Evolutionary conservation across 2,797 vertebrate genomes (phyloP).

Genomic region (Schizothorax lantsangensis): DNA sequence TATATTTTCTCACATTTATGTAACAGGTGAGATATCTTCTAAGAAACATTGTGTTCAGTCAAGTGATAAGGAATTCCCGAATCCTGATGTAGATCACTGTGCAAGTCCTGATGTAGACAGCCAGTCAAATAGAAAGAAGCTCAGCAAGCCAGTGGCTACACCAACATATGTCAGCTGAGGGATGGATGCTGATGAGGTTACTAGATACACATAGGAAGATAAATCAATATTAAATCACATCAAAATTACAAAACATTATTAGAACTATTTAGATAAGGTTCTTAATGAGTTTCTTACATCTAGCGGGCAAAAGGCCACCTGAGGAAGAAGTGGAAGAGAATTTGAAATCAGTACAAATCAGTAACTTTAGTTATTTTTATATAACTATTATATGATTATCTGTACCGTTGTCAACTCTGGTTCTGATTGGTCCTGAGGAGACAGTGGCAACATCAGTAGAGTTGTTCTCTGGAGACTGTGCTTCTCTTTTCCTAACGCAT

Average conservation of each 20-base stretch:
- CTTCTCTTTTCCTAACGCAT: conserved; percentile 64
- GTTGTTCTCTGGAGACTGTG: not conserved
- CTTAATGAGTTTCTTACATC: conserved; percentile 7
- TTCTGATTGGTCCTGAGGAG: conserved; percentile 66
- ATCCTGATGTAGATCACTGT: conserved; percentile 15
- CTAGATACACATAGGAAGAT: conserved; percentile 1
- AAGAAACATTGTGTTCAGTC: not conserved
- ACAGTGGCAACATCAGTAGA: conserved; percentile 61
- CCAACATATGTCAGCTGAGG: conserved; percentile 7
- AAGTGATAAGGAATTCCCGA: not conserved
- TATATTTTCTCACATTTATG: not conserved
- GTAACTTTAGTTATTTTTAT: not conserved
- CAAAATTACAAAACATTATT: not conserved
- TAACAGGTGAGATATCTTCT: not conserved
- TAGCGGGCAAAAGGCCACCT: not conserved
- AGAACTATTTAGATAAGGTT: not conserved
- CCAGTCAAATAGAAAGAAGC: conserved; percentile 34
- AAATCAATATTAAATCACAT: not conserved
- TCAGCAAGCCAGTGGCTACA: conserved; percentile 16
- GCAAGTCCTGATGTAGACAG: conserved; percentile 8
- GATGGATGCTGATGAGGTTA: conserved; percentile 2
- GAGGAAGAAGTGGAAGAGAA: not conserved
- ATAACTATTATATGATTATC: not conserved
- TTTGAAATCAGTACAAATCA: not conserved
- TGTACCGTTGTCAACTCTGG: conserved; percentile 55